Evolutionary conservation across 2,797 vertebrate genomes (phyloP), one percentile per base, ranked within the genome.

Genomic region (Peromyscus aztecus): DNA sequence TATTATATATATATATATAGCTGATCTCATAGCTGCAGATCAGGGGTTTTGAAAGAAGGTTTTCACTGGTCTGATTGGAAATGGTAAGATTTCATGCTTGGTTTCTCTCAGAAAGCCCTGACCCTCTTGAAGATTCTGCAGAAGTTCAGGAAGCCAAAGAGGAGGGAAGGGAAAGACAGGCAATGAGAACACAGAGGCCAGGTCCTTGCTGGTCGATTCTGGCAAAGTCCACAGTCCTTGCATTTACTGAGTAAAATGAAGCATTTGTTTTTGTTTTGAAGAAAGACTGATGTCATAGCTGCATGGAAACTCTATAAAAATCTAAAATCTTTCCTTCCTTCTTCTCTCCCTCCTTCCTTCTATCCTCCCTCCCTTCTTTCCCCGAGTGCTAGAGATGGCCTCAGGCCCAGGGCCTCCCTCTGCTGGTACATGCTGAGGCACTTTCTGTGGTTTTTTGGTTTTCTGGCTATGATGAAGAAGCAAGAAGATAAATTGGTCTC

Each of bases 221-320:
- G 27, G 52, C 6, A 65, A 88, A 34, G 52, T 21, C 65, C 0
- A 23, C 0, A 29, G 86, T 52, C 21, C 5, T 76, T 80, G 29
- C 57, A 34, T n/a, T 89, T 89, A 31, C 81, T 52, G 77, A 80
- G 86, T 57, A 52, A 57, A 93, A 89, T 31, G 31, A 80, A 84
- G 37, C 19, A 91, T 75, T 80, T 86, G 46, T 31, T 71, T 88
- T 34, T 81, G 27, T 75, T 77, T 86, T 43, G 52, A 81, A 83
- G 40, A 71, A 82, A 81, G 13, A 40, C 55, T 65, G 57, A 82
- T 31, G 49, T 40, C 5, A 9, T 43, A 78, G 63, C 34, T 49
- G 11, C 2, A 57, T 4, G 87, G 63, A 78, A 81, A 37, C 14
- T 52, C 46, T 34, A 0, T 3, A 52, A 52, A 11, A 52, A 52